A percentile compares a stretch with the other conserved stretches of the same genome.
Conservation (phyloP, 2,113 vertebrate genomes). For the Trinectes maculatus region DNA sequence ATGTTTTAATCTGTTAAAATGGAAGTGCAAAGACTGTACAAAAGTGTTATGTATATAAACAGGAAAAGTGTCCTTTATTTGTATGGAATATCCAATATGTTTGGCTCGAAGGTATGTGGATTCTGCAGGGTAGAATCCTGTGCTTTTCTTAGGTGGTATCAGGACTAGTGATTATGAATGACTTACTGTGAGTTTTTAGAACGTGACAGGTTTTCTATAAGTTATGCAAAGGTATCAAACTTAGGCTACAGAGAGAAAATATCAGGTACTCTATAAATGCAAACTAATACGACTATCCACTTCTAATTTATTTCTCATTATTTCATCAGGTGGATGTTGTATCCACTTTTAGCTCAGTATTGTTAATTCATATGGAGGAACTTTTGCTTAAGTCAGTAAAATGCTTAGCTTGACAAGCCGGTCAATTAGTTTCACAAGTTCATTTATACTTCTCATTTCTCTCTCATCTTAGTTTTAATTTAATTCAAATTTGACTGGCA, state of each 20-base stretch:
- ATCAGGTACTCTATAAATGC: conserved; percentile 84
- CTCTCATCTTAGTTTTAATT: conserved; percentile 77
- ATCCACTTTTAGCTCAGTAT: conserved; percentile 64
- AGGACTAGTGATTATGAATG: conserved; percentile 77
- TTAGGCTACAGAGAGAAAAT: conserved; percentile 71
- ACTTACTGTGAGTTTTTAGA: conserved; percentile 82
- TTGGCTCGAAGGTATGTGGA: conserved; percentile 75
- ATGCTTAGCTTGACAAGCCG: conserved; percentile 60
- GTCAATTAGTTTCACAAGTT: conserved; percentile 72
- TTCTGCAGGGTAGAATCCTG: conserved; percentile 86
- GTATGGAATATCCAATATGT: conserved; percentile 77
- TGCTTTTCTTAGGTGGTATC: conserved; percentile 72
- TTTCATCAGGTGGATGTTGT: conserved; percentile 65
- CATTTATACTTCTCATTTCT: conserved; percentile 63
- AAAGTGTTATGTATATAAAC: conserved; percentile 84
- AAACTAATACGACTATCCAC: conserved; percentile 76
- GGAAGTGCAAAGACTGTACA: conserved; percentile 79
- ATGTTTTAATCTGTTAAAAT: conserved; percentile 59
- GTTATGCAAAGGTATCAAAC: conserved; percentile 81
- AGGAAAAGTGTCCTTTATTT: conserved; percentile 81
- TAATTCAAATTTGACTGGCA: conserved; percentile 78
- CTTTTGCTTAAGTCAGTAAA: conserved; percentile 54
- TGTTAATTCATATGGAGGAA: conserved; percentile 57
- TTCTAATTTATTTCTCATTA: conserved; percentile 81
- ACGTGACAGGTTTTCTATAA: conserved; percentile 76